Conservation (phyloP, 2,797 vertebrate species). For the Micromesistius poutassou region DNA sequence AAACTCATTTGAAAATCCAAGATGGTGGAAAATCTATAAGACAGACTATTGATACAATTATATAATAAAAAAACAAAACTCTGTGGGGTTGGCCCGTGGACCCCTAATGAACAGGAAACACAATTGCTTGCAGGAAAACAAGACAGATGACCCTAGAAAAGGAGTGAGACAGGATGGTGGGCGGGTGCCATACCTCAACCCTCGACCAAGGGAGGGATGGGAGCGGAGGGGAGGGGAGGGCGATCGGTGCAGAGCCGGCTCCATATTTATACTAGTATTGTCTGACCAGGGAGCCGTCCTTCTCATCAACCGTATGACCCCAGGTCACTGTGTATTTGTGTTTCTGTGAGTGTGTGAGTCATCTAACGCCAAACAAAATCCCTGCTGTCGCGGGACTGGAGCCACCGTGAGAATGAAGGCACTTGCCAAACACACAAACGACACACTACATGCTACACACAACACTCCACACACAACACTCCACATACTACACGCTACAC, state of each 20-base stretch:
- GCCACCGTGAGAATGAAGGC: background rate
- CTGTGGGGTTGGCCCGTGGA: background rate
- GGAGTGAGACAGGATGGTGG: conserved; percentile 49
- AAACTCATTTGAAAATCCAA: too few relatives aligned
- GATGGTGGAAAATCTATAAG: too few relatives aligned
- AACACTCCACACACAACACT: too few relatives aligned
- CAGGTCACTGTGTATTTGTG: background rate
- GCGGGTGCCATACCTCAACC: conserved; percentile 57
- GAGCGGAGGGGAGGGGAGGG: background rate
- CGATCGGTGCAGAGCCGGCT: conserved; percentile 16
- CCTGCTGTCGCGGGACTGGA: background rate
- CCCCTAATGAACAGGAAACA: conserved; percentile 45
- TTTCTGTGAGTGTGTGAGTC: background rate
- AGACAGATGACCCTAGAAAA: conserved; percentile 44
- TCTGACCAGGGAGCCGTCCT: conserved; percentile 43
- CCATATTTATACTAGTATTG: conserved; percentile 11
- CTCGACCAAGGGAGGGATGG: conserved; percentile 36
- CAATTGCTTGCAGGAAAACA: conserved; percentile 50
- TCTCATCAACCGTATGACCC: conserved; percentile 28
- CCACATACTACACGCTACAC: background rate
- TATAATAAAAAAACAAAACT: background rate
- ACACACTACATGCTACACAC: background rate
- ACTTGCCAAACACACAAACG: background rate
- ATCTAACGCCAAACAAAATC: background rate
- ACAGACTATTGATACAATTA: too few relatives aligned